A percentile compares a stretch with the other conserved stretches of the same genome.
These are phyloP conservation scores for Macrosiphum euphorbiae DNA, from an alignment of 2,888 invertebrate genomes.

Conservation along the genomic window DNA sequence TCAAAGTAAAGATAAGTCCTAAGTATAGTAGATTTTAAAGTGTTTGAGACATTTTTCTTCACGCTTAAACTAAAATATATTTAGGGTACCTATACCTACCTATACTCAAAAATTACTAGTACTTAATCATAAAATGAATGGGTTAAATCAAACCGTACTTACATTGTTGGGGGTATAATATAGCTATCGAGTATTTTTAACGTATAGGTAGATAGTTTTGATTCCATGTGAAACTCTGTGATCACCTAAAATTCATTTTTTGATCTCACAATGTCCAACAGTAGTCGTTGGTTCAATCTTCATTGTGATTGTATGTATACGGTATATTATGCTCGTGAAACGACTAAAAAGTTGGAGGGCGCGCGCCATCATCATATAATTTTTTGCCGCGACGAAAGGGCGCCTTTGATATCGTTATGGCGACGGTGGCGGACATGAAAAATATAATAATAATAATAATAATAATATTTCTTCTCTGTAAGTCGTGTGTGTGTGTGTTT, in stretches of 20 bases:
- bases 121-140: not conserved
- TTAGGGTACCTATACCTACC: too few species aligned
- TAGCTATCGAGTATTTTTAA: not conserved
- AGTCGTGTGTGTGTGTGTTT: not conserved
- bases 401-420: slow-evolving; percentile 8
- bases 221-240: not conserved
- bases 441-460: not conserved
- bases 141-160: not conserved
- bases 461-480: not conserved
- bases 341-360: not conserved
- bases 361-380: slow-evolving; percentile 3
- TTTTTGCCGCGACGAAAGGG: not conserved
- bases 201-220: not conserved
- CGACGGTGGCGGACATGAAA: not conserved
- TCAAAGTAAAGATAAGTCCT: too few species aligned
- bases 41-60: not conserved
- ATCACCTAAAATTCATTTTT: not conserved
- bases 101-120: not conserved
- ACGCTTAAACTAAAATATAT: not conserved
- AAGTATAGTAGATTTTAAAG: too few species aligned
- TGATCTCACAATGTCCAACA: not conserved
- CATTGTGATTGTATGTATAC: not conserved
- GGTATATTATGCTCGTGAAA: not conserved
- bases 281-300: not conserved
- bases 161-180: too few species aligned